phyloP scores from a whole-genome alignment of 2,888 invertebrate genomes.

The Eugnorisma glareosa region DNA sequence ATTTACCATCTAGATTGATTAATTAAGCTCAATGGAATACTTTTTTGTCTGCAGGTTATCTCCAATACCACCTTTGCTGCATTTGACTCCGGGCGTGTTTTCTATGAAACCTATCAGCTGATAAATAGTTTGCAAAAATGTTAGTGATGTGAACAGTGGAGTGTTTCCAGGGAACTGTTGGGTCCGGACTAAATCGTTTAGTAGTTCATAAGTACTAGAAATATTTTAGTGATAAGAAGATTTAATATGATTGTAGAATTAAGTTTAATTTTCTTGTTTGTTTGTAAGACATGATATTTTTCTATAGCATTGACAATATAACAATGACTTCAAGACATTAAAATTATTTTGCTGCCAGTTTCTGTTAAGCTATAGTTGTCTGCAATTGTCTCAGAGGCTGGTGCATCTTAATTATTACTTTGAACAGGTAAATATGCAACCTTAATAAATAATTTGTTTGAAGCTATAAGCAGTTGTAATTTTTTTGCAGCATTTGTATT shows the following conservation, averaged over 20 bases:
- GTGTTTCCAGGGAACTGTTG: constrained; percentile 84
- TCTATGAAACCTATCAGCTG: constrained; percentile 82
- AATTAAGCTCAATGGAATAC: neutral
- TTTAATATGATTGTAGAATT: constrained; percentile 88
- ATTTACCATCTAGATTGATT: neutral
- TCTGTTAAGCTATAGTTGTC: constrained; percentile 44
- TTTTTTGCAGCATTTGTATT: constrained; percentile 84
- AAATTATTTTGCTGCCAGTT: constrained; percentile 76
- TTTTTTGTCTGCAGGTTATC: constrained; percentile 70
- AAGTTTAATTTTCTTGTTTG: constrained; percentile 85
- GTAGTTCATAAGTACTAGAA: constrained; percentile 84
- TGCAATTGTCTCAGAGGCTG: constrained; percentile 66
- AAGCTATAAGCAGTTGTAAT: constrained; percentile 83
- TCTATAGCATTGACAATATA: constrained; percentile 75
- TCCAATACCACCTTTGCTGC: constrained; percentile 79
- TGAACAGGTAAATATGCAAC: constrained; percentile 70
- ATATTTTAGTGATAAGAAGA: constrained; percentile 86
- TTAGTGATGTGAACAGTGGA: constrained; percentile 87
- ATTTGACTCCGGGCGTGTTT: constrained; percentile 85
- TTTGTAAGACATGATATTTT: constrained; percentile 83
- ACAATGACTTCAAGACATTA: constrained; percentile 68
- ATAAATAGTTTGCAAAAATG: constrained; percentile 83
- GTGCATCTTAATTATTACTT: constrained; percentile 75
- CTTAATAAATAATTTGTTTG: constrained; percentile 68
- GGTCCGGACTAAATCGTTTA: constrained; percentile 85